A percentile compares a stretch with the other conserved stretches of the same genome.
Conservation (phyloP, 2,888 invertebrate species). For the Bombyx huttoni region DNA sequence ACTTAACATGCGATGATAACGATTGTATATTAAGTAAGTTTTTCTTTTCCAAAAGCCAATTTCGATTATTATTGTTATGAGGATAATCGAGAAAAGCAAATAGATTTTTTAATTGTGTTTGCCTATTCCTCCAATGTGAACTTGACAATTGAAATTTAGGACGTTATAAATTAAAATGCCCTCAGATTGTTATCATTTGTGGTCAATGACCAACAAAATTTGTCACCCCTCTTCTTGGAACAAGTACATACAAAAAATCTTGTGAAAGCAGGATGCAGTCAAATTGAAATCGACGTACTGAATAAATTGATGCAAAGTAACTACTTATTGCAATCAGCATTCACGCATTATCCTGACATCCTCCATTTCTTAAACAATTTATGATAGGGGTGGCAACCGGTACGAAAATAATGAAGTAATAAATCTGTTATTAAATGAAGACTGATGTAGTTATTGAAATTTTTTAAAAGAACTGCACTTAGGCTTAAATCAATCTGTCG, state of each 20-base stretch:
- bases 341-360: slow-evolving; percentile 48
- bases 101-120: background rate
- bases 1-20: no score
- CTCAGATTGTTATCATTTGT: background rate
- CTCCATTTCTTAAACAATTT: slow-evolving; percentile 37
- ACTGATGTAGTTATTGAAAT: no score
- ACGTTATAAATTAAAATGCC: background rate
- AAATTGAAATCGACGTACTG: slow-evolving; percentile 65
- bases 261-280: slow-evolving; percentile 64
- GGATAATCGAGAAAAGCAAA: no score
- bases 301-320: slow-evolving; percentile 57
- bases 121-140: background rate
- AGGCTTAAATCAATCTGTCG: no score
- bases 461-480: no score
- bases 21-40: no score
- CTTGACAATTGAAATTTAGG: no score
- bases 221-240: background rate
- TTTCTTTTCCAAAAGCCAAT: no score
- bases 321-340: slow-evolving; percentile 62
- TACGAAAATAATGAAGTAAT: background rate
- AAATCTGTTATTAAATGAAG: no score
- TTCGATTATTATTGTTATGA: no score
- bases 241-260: slow-evolving; percentile 39
- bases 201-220: background rate
- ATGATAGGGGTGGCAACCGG: slow-evolving; percentile 21